These are phyloP conservation scores for Sparidentex hasta DNA, from an alignment of 2,797 vertebrate species.

Conservation along the genomic window DNA sequence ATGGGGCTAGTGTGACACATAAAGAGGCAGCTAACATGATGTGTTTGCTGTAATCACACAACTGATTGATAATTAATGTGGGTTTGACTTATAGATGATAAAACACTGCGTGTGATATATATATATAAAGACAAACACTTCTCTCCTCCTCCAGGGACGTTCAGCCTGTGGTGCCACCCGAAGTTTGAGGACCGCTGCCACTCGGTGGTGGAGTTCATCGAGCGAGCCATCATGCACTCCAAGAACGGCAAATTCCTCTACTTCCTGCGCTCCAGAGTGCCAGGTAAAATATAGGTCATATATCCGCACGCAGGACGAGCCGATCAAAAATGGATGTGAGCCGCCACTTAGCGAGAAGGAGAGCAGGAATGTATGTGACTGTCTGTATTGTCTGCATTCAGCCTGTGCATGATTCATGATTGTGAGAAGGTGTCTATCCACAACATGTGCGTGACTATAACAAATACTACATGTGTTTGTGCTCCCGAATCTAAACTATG, in stretches of 20 bases:
- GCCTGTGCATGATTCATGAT: constrained; percentile 32
- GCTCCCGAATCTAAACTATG: not conserved
- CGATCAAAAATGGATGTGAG: constrained; percentile 53
- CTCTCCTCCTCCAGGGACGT: constrained; percentile 66
- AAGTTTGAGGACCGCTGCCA: constrained; percentile 97
- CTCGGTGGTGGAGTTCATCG: constrained; percentile 98
- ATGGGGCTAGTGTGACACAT: not conserved
- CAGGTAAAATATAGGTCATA: constrained; percentile 85
- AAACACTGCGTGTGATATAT: constrained; percentile 18
- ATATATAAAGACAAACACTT: not conserved
- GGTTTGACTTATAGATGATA: constrained; percentile 8
- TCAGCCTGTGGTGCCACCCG: constrained; percentile 83
- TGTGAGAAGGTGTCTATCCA: constrained; percentile 11
- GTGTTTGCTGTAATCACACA: not conserved
- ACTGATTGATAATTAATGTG: not conserved
- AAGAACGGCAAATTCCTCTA: constrained; percentile 98
- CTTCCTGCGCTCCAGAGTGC: constrained; percentile 96
- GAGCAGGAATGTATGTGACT: not conserved
- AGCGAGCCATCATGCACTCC: constrained; percentile 98
- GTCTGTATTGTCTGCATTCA: constrained; percentile 25
- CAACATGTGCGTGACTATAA: not conserved
- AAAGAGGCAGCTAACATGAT: not conserved
- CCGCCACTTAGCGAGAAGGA: constrained; percentile 38
- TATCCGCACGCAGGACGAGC: constrained; percentile 11
- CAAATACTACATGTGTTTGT: not conserved